Conservation (phyloP, 1,140 invertebrate species). For the Halesus radiatus region DNA sequence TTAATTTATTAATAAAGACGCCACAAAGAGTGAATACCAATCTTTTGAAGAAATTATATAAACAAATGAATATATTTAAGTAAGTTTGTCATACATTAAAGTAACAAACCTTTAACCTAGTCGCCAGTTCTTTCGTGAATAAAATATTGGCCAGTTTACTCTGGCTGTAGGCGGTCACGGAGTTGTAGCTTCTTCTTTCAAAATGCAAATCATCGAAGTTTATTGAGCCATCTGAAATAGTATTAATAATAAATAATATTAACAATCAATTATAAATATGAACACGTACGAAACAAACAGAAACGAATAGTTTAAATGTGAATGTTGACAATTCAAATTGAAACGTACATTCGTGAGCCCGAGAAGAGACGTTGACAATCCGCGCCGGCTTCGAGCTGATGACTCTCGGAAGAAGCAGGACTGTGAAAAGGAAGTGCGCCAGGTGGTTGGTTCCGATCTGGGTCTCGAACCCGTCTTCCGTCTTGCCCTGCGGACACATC, state of each 20-base stretch:
- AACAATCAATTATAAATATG: background rate
- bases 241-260: no score
- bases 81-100: no score
- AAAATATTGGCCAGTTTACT: slow-evolving; percentile 84
- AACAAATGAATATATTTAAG: no score
- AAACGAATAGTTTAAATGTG: background rate
- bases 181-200: slow-evolving; percentile 73
- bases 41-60: no score
- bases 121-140: slow-evolving; percentile 76
- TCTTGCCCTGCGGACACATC: slow-evolving; percentile 76
- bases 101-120: slow-evolving; percentile 67
- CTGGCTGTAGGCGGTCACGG: slow-evolving; percentile 74
- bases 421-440: slow-evolving; percentile 88
- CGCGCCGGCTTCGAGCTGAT: slow-evolving; percentile 73
- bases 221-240: slow-evolving; percentile 71
- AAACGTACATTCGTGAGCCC: slow-evolving; percentile 66
- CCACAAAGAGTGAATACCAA: no score
- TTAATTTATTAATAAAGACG: no score
- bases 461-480: slow-evolving; percentile 87
- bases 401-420: slow-evolving; percentile 80
- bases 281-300: background rate
- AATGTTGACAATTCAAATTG: no score
- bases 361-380: slow-evolving; percentile 72
- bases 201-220: slow-evolving; percentile 80
- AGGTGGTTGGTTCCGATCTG: slow-evolving; percentile 87